Base-by-base conservation (phyloP, 1,140 invertebrate species). In the Meloidogyne hapla region DNA sequence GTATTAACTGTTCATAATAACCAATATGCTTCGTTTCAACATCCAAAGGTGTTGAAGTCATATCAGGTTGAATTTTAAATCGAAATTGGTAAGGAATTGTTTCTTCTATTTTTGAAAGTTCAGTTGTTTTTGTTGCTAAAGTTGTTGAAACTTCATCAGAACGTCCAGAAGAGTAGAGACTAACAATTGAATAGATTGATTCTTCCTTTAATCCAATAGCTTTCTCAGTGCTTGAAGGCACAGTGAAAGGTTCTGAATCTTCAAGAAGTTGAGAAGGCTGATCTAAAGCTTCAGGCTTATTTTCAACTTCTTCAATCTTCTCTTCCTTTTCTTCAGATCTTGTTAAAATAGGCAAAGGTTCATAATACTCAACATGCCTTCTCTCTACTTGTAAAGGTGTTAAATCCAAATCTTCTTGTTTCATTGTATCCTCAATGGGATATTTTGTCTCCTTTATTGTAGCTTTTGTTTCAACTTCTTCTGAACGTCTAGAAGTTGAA, bases 141-240 rank as follows among this genome's bases (percentile, higher is more conserved):
- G 75, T 26, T 15, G 6, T 28, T 69, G 13, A 10, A 10, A 75
- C 42, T 21, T 62, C 75, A 48, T 48, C 45, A 48, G 45, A 48
- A 48, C 2, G 2, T 5, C 15, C 18, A 48, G 45, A 48, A 18
- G 45, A 48, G 13, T 5, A 48, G 15, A 15, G 4, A 48, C 2
- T 3, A 48, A 18, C 45, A 48, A 48, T 4, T 18, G 12, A 15
- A 2, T 48, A 1, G 5, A 48, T 18, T 48, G 48, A 56, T 21
- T 56, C 48, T 56, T n/a, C 8, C n/a, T 4, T 56, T 13, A n/a
- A 10, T 42, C 12, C 40, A 42, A 13, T 12, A 2, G 13, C 12
- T 12, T 13, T 42, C 2, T 42, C 10, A 42, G 9, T 42, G 40
- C n/a, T n/a, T n/a, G n/a, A n/a, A n/a, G n/a, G n/a, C n/a, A 42